Evolutionary conservation across 2,113 vertebrate species (phyloP).

Genomic region (Irena cyanogastra): DNA sequence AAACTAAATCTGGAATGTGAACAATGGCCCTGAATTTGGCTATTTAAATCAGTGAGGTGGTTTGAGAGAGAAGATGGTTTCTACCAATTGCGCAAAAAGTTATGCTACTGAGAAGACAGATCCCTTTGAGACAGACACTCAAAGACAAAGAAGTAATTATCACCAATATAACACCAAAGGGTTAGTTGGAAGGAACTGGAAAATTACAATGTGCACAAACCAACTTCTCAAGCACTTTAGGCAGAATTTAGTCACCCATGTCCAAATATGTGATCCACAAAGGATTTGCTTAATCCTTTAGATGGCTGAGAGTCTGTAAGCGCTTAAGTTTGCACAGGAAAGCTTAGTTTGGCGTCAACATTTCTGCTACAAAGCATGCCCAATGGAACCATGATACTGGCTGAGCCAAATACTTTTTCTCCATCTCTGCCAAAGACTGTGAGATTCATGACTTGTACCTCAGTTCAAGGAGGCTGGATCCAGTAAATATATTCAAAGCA

Average conservation of each 20-base stretch:
- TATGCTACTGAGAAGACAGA: background rate
- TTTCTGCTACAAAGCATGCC: slow-evolving; percentile 56
- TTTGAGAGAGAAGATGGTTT: background rate
- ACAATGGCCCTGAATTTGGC: background rate
- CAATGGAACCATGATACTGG: slow-evolving; percentile 49
- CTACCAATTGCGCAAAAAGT: background rate
- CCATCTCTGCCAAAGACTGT: slow-evolving; percentile 17
- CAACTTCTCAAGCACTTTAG: slow-evolving; percentile 42
- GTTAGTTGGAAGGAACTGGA: slow-evolving; percentile 25
- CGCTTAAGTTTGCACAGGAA: slow-evolving; percentile 36
- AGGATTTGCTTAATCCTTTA: slow-evolving; percentile 61
- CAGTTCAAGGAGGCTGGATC: background rate
- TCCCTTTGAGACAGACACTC: background rate
- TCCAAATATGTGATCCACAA: slow-evolving; percentile 61
- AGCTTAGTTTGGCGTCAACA: slow-evolving; percentile 61
- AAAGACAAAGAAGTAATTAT: slow-evolving; percentile 31
- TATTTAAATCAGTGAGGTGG: background rate
- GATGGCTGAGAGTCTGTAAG: slow-evolving; percentile 58
- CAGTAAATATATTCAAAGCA: background rate
- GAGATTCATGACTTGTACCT: slow-evolving; percentile 1
- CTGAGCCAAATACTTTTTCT: slow-evolving; percentile 48
- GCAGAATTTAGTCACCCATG: slow-evolving; percentile 56
- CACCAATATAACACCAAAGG: slow-evolving; percentile 49
- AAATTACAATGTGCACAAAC: slow-evolving; percentile 37
- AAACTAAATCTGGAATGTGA: background rate